Conservation (phyloP, 1,140 invertebrate species). For the Druon quercuslanigerum region DNA sequence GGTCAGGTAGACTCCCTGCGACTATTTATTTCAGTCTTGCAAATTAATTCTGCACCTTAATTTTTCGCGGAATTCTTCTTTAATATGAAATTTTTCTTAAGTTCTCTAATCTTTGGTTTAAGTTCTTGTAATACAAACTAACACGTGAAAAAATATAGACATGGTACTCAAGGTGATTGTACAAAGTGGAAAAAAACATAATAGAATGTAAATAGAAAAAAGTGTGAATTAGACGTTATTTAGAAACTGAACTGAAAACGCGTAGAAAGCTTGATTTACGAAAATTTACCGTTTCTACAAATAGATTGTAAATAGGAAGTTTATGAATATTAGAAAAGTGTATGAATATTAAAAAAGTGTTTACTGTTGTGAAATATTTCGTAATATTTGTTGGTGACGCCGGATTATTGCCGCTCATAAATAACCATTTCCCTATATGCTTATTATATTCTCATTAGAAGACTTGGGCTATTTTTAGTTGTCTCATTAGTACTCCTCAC, state of each 20-base stretch:
- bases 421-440: not conserved
- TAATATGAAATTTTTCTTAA: not conserved
- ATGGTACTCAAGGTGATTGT: not conserved
- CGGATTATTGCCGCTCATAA: not conserved
- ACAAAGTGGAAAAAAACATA: not conserved
- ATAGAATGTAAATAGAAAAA: too few relatives aligned
- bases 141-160: not conserved
- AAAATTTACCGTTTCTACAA: not conserved
- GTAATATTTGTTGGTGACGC: not conserved
- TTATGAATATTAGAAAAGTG: not conserved
- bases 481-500: not conserved
- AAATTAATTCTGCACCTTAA: too few relatives aligned
- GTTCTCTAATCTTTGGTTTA: not conserved
- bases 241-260: too few relatives aligned
- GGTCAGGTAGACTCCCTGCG: too few relatives aligned
- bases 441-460: constrained; percentile 6
- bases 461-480: too few relatives aligned
- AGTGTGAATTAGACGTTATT: too few relatives aligned
- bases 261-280: too few relatives aligned
- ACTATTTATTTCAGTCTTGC: too few relatives aligned
- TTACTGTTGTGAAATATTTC: not conserved
- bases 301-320: not conserved
- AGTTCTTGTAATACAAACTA: not conserved
- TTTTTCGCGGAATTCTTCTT: too few relatives aligned
- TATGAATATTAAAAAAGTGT: not conserved